These are phyloP conservation scores for Cervus canadensis DNA, from an alignment of 2,113 vertebrate species.

Conservation along the genomic window DNA sequence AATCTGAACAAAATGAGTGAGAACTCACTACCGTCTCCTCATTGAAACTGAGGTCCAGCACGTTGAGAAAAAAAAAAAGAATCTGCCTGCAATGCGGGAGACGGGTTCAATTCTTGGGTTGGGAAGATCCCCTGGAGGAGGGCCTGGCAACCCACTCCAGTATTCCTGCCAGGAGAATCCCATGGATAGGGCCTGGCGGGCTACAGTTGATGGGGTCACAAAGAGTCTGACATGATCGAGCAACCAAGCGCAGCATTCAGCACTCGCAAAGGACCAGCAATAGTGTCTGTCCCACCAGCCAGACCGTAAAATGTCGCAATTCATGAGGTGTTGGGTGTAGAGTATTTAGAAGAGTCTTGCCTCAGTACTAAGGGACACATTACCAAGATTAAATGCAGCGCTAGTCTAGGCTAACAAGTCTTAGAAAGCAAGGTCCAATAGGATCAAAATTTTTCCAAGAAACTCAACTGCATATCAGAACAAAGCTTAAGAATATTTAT, in stretches of 20 bases:
- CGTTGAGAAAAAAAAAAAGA: background rate
- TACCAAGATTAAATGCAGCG: background rate
- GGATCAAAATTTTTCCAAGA: background rate
- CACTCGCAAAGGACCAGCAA: background rate
- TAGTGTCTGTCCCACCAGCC: background rate
- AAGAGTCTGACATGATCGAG: background rate
- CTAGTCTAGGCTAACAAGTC: background rate
- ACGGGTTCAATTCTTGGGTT: accelerated
- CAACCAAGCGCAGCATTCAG: background rate
- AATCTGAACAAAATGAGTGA: no score
- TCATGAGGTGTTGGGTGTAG: background rate
- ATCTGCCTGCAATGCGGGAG: accelerated
- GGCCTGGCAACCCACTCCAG: background rate
- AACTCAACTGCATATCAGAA: conserved; percentile 30
- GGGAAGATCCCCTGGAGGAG: background rate
- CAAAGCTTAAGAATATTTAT: conserved; percentile 39
- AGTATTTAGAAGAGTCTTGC: conserved; percentile 6
- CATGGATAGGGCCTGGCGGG: background rate
- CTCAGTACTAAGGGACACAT: background rate
- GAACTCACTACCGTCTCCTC: no score
- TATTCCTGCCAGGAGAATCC: background rate
- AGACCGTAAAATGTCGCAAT: background rate
- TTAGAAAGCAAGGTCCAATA: background rate
- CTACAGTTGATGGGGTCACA: background rate
- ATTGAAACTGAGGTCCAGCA: no score